A percentile compares a stretch with the other conserved stretches of the same genome.
Conservation (phyloP, 2,888 invertebrate genomes). For the Oxystoma pomonae region DNA sequence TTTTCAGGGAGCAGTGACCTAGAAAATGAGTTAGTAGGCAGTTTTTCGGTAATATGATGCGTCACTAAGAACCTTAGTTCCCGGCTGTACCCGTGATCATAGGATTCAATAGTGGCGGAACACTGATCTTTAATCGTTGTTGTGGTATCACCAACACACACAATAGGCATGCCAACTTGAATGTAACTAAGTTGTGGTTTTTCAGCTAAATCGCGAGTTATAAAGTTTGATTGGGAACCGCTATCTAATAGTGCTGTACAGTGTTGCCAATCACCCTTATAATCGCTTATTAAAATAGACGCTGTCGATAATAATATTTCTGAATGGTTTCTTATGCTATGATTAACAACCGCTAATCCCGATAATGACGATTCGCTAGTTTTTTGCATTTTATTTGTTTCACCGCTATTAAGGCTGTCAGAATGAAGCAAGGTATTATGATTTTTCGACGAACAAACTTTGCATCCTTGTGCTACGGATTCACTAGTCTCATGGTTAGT, state of each 20-base stretch:
- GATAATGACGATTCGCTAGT: no score
- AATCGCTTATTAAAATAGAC: constrained; percentile 4
- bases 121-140: background rate
- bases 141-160: background rate
- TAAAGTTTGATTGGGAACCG: constrained; percentile 14
- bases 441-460: background rate
- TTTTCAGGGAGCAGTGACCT: no score
- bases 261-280: background rate
- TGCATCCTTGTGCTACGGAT: constrained; percentile 2
- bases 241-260: constrained; percentile 11
- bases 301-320: constrained; percentile 9
- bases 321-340: no score
- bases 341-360: no score
- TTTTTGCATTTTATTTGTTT: no score
- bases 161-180: constrained; percentile 1
- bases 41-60: constrained; percentile 7
- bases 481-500: background rate
- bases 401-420: no score
- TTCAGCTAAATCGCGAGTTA: constrained; percentile 5
- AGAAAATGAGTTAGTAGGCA: no score
- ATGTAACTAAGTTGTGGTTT: constrained; percentile 3
- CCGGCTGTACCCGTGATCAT: no score
- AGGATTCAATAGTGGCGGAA: background rate
- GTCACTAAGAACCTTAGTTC: constrained; percentile 3
- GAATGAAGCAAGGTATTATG: constrained; percentile 1